Evolutionary conservation across 2,888 invertebrate genomes (phyloP).

Genomic region (Oscheius onirici): DNA sequence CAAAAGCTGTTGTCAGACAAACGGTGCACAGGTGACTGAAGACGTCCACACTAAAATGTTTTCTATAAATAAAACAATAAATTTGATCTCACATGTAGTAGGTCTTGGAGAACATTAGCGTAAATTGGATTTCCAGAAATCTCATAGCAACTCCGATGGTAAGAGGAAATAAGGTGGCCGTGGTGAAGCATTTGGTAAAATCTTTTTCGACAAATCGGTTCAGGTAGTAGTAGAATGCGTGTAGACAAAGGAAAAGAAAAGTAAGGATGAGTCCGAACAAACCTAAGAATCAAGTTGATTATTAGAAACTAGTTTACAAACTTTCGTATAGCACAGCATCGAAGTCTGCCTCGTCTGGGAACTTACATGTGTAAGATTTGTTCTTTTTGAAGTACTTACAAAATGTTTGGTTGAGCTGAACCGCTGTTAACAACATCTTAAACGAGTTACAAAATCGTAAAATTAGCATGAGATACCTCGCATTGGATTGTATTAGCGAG

Average conservation of each 20-base stretch:
- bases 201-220: slow-evolving; percentile 7
- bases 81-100: background rate
- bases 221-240: background rate
- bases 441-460: background rate
- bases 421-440: slow-evolving; percentile 16
- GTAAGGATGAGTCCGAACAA: slow-evolving; percentile 3
- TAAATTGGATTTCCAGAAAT: background rate
- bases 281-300: background rate
- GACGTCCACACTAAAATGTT: slow-evolving; percentile 9
- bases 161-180: background rate
- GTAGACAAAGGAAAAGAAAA: background rate
- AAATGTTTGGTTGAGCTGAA: background rate
- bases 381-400: slow-evolving; percentile 8
- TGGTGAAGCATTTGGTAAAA: slow-evolving; percentile 21
- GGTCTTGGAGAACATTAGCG: background rate
- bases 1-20: slow-evolving; percentile 5
- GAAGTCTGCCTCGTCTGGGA: background rate
- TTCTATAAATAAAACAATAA: background rate
- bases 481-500: background rate
- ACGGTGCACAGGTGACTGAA: slow-evolving; percentile 11
- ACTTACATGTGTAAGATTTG: background rate
- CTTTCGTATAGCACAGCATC: slow-evolving; percentile 2
- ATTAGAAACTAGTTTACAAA: background rate
- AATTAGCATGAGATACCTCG: background rate
- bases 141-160: background rate